phyloP scores from a whole-genome alignment of 2,888 invertebrate species.

The Drosophila stalkeri region DNA sequence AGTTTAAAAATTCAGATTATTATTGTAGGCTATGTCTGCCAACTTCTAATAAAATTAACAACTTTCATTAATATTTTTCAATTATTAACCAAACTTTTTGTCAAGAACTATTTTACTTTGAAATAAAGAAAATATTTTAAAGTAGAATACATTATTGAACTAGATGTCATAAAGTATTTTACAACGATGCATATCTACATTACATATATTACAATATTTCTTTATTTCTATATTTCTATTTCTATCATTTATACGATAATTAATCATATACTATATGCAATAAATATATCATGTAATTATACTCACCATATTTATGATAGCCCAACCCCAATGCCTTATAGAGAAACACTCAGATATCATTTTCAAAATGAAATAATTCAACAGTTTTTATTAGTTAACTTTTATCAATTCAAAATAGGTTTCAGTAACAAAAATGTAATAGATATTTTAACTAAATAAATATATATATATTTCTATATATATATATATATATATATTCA shows the following conservation, averaged over 20 bases:
- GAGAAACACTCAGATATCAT: constrained; percentile 31
- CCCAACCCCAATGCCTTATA: not conserved
- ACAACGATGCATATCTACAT: not conserved
- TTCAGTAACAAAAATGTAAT: constrained; percentile 69
- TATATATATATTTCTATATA: not conserved
- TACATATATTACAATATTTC: not conserved
- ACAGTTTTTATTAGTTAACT: constrained; percentile 68
- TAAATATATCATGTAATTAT: not conserved
- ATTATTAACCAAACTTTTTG: too few relatives aligned
- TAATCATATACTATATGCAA: not conserved
- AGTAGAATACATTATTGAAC: not conserved
- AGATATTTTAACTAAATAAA: constrained; percentile 33
- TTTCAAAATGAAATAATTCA: constrained; percentile 75
- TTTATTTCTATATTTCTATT: not conserved
- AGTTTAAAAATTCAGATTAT: too few relatives aligned
- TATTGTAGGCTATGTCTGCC: too few relatives aligned
- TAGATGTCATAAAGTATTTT: not conserved
- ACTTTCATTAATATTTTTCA: too few relatives aligned
- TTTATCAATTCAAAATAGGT: constrained; percentile 62
- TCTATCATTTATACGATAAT: not conserved
- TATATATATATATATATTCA: constrained; percentile 18
- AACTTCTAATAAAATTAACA: too few relatives aligned
- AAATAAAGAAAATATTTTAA: too few relatives aligned
- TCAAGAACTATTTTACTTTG: too few relatives aligned
- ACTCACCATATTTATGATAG: not conserved